A percentile compares a stretch with the other conserved stretches of the same genome.
These are phyloP conservation scores for Platyscapa corneri DNA, from an alignment of 1,140 invertebrate species.

Conservation along the genomic window DNA sequence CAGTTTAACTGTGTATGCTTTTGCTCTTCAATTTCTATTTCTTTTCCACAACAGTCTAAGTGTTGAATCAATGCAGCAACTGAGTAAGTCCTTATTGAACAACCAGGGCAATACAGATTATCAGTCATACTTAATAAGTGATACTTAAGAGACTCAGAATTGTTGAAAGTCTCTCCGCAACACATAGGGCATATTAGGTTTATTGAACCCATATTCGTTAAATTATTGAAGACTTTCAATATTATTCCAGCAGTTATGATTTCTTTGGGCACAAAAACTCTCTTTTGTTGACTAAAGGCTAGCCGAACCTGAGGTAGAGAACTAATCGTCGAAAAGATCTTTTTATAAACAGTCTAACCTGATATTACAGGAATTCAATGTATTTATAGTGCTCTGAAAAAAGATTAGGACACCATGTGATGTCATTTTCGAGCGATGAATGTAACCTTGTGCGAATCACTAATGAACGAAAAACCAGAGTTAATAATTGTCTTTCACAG, in stretches of 20 bases:
- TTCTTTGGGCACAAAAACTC: background rate
- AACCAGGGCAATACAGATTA: constrained; percentile 78
- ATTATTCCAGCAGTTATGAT: background rate
- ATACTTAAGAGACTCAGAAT: constrained; percentile 75
- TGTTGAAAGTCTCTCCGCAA: constrained; percentile 78
- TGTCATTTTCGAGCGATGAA: constrained; percentile 42
- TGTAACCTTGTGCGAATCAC: constrained; percentile 24
- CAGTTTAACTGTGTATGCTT: constrained; percentile 47
- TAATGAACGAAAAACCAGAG: constrained; percentile 8
- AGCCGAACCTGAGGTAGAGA: background rate
- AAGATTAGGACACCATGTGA: constrained; percentile 23
- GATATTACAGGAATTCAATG: constrained; percentile 38
- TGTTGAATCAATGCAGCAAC: constrained; percentile 76
- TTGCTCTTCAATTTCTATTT: constrained; percentile 21
- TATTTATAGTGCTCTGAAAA: background rate
- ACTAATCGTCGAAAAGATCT: background rate
- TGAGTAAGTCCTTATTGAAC: constrained; percentile 74
- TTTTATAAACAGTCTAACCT: constrained; percentile 54
- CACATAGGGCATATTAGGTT: constrained; percentile 78
- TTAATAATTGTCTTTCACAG: background rate
- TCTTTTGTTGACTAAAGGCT: constrained; percentile 18
- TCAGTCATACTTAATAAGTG: constrained; percentile 77
- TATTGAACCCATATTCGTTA: constrained; percentile 72
- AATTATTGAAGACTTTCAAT: background rate
- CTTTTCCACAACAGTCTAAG: constrained; percentile 69